Percentiles rank a stretch among this genome's conserved stretches.
phyloP scores from a whole-genome alignment of 37 sponge, comb jelly and placozoan genomes.

The Diacarnus erythraeanus region DNA sequence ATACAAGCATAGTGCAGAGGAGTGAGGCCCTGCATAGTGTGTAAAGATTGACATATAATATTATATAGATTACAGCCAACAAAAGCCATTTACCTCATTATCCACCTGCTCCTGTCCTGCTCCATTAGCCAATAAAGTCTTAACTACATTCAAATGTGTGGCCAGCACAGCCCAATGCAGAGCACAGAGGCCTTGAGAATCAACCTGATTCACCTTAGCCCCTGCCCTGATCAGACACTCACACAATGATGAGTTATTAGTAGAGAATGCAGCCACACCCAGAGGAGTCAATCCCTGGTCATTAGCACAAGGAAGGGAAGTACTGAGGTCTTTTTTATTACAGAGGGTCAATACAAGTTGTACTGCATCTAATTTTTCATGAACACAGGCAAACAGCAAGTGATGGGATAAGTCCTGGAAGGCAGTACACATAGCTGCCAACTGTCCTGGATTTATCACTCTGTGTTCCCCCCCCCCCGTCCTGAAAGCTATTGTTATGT shows the following conservation, averaged over 20 bases:
- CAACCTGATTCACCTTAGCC: slow-evolving; percentile 11
- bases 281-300: slow-evolving; percentile 44
- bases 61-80: not conserved
- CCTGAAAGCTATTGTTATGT: too few relatives aligned
- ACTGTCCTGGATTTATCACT: too few relatives aligned
- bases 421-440: too few relatives aligned
- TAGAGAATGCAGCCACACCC: slow-evolving; percentile 1
- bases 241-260: not conserved
- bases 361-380: not conserved
- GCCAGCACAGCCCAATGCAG: slow-evolving; percentile 44
- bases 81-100: slow-evolving; percentile 21
- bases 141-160: slow-evolving; percentile 11
- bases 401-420: slow-evolving; percentile 7
- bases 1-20: slow-evolving; percentile 28
- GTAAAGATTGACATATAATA: not conserved
- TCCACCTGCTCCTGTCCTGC: slow-evolving; percentile 12
- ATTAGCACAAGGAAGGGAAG: slow-evolving; percentile 25
- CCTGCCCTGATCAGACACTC: slow-evolving; percentile 26
- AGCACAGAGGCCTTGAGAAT: slow-evolving; percentile 5
- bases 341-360: slow-evolving; percentile 2
- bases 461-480: too few relatives aligned
- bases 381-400: slow-evolving; percentile 25
- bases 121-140: slow-evolving; percentile 31
- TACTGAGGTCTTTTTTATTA: slow-evolving; percentile 1
- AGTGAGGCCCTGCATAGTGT: slow-evolving; percentile 32